Conservation (phyloP, 2,888 invertebrate species). For the Barypeithes pellucidus region DNA sequence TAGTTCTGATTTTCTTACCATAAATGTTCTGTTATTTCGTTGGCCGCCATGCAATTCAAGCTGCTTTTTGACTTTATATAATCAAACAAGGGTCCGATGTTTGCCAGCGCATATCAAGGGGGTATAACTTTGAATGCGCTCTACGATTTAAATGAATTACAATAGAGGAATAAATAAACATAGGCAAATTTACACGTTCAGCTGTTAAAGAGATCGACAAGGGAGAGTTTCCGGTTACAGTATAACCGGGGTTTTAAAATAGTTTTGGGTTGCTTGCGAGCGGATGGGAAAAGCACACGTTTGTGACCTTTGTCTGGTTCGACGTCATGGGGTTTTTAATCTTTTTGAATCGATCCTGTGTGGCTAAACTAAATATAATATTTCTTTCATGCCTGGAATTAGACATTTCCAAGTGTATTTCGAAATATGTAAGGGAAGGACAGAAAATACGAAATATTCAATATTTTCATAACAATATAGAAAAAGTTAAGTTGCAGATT, state of each 20-base stretch:
- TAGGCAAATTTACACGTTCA: conserved; percentile 70
- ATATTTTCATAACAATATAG: too few species aligned
- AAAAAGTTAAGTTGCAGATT: too few species aligned
- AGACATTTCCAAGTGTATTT: background rate
- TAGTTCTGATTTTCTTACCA: too few species aligned
- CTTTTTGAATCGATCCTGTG: conserved; percentile 16
- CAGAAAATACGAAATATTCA: background rate
- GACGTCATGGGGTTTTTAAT: conserved; percentile 44
- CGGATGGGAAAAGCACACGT: conserved; percentile 38
- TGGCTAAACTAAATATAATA: conserved; percentile 29
- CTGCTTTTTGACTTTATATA: conserved; percentile 69
- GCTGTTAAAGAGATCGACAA: conserved; percentile 61
- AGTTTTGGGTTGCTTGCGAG: conserved; percentile 34
- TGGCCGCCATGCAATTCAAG: background rate
- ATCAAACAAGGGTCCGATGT: conserved; percentile 67
- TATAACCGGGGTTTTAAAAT: conserved; percentile 34
- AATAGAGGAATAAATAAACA: conserved; percentile 70
- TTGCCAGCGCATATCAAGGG: conserved; percentile 67
- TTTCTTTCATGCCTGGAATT: conserved; percentile 17
- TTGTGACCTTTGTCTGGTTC: conserved; percentile 33
- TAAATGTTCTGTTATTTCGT: background rate
- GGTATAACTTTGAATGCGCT: conserved; percentile 69
- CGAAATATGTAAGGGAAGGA: background rate
- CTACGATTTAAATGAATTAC: conserved; percentile 68
- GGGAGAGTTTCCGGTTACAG: conserved; percentile 57